Conservation (phyloP, 2,797 vertebrate species). For the Chelidonichthys spinosus region DNA sequence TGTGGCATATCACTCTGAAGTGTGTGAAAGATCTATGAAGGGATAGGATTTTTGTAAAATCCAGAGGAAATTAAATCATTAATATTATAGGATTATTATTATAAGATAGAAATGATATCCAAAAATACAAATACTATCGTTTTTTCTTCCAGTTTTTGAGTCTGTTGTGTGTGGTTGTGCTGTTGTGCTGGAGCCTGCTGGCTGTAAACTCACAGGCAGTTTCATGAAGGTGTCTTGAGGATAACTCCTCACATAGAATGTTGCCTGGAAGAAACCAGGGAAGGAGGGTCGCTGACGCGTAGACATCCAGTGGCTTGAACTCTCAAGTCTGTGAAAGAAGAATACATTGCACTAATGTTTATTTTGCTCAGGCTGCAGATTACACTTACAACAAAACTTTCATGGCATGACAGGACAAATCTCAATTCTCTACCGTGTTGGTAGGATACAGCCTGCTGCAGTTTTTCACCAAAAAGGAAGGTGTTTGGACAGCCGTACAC, state of each 20-base stretch:
- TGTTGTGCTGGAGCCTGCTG: background rate
- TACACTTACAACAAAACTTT: background rate
- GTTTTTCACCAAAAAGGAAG: background rate
- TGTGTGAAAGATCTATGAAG: background rate
- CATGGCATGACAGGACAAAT: slow-evolving; percentile 9
- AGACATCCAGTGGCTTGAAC: slow-evolving; percentile 74
- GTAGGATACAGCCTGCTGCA: background rate
- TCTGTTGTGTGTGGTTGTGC: background rate
- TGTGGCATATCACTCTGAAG: background rate
- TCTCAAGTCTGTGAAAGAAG: slow-evolving; percentile 76
- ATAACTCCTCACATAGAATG: slow-evolving; percentile 77
- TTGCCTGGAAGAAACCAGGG: slow-evolving; percentile 88
- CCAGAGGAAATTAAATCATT: background rate
- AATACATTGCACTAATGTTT: background rate
- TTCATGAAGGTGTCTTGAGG: slow-evolving; percentile 92
- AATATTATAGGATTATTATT: too few species aligned
- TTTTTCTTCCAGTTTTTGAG: background rate
- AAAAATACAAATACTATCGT: background rate
- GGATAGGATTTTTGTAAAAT: background rate
- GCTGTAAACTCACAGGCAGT: slow-evolving; percentile 83
- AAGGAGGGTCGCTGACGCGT: slow-evolving; percentile 77
- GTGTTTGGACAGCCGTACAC: background rate
- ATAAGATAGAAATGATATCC: background rate
- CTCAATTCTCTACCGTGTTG: background rate
- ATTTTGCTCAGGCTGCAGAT: background rate